Base-by-base conservation (phyloP, 2,797 vertebrate genomes). In the Nasua narica region DNA sequence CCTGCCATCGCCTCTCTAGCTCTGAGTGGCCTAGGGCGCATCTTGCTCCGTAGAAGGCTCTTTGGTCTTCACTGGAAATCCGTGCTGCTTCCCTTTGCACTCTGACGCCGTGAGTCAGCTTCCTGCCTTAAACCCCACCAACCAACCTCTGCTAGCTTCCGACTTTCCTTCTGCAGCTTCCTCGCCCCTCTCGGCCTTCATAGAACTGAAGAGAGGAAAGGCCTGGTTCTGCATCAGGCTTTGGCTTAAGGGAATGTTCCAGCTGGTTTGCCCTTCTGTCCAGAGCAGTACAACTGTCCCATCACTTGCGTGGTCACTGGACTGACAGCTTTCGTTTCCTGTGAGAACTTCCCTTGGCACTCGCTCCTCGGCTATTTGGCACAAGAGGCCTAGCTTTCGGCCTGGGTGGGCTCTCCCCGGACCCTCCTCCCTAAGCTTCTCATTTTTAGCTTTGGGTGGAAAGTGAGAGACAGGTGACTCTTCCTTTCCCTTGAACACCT, bases 21-120 rank as follows among this genome's bases (percentile, higher is more conserved):
- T 43, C 1, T 3, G 35, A 25, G 12, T 40, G 37, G 40, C 69
- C 12, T 25, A 25, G 23, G 37, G 11, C 21, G 21, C 69, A 7
- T 72, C 37, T 12, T 13, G 35, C 5, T 43, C 37, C 3, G 35
- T 1, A 21, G 21, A 43, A 27, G 69, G 67, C 67, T 15, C 12
- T 70, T 25, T 0, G 21, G 3, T 25, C 35, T 40, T 6, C 21
- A 25, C 12, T 5, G 11, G 19, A 6, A 6, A 37, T 13, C 35
- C 4, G 8, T 2, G 65, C n/a, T 5, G 19, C 67, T 6, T 40
- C 69, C 0, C 69, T 11, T 13, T 13, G 67, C 21, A 1, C 21
- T 7, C 10, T 2, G 69, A 25, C 3, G 21, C 7, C 2, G 37
- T 0, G 37, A 25, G 37, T 70, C 23, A 9, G 69, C 35, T 37